Evolutionary conservation across 1,140 invertebrate species (phyloP), one percentile per base, ranked within the genome.

Genomic region (Phocides pigmalion): DNA sequence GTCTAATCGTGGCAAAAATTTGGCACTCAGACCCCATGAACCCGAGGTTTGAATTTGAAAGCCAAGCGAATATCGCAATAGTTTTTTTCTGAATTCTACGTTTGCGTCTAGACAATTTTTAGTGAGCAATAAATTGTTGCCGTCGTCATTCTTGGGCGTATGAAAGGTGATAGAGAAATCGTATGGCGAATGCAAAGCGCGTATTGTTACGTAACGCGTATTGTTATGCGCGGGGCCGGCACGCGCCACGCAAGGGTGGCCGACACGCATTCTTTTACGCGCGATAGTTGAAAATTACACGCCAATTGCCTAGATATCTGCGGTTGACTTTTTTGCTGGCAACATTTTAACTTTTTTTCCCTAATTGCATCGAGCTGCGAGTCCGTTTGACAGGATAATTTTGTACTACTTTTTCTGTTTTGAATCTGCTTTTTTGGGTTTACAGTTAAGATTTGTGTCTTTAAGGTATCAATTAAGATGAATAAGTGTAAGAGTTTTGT

Each of bases 91-190:
- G 9, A 11, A 3, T 22, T 5, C 28, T 32, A 32, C n/a, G 9
- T 32, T 32, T 32, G 28, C 28, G 28, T 68, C 66, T 72, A 72
- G 70, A 72, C 70, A 72, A 62, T 66, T 69, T 72, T 72, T 63
- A 72, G 53, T 64, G 65, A 11, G 62, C 62, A 49, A 72, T 72
- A 68, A 68, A 72, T 65, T 71, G 64, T 54, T 67, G 51, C 22
- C 51, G 66, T 68, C 46, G 44, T 61, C 58, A 61, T 61, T 61
- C 58, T 61, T 61, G 32, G 44, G 58, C 58, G 61, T 67, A 65
- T 62, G 63, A 70, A 63, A 68, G 66, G 70, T 66, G 64, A 70
- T 68, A 64, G 66, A 67, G 70, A 72, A 69, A 72, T 69, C 70
- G 66, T 69, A 66, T 69, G 37, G 46, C 22, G 61, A 65, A 72